Evolutionary conservation across 2,797 vertebrate genomes (phyloP), one percentile per base, ranked within the genome.

Genomic region (Leucoraja ocellata): DNA sequence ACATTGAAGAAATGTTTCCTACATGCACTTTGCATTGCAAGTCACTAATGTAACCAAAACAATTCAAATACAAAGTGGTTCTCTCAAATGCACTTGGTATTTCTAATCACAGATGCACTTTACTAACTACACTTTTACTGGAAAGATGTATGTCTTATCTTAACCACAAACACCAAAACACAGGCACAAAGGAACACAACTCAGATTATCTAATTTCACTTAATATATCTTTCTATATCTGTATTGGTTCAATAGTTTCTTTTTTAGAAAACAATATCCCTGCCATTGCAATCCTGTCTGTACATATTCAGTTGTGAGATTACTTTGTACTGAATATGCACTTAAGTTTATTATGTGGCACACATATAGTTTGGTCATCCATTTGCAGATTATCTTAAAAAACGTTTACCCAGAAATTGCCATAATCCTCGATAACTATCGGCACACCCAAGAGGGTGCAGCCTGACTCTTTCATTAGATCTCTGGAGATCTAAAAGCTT

Each of bases 131-230:
- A 16, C 32, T 25, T 91, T 71, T 65, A 91, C 11, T 71, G 36
- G 88, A 18, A 68, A 90, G 14, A n/a, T 71, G 86, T 18, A 71
- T 90, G 65, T 23, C 23, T 39, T 46, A 23, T 13, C 65, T 71
- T 91, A 91, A 54, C 90, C 71, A 74, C 39, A 74, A 74, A 74
- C 90, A 7, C 71, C 68, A 92, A 92, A 74, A 71, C 90, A 91
- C 2, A 71, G 25, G 23, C 74, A 74, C 39, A 68, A 71, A 73
- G 36, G 68, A n/a, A 39, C 76, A 10, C 25, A 39, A 73, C 54
- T 74, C 71, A 46, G 36, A 58, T 76, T 0, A 76, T 54, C 90
- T 76, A 76, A 92, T 39, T 76, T 92, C 36, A 76, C 18, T 71
- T 54, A 73, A 92, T 28, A 92, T 68, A 68, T 68, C 68, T 74